phyloP scores from a whole-genome alignment of 2,888 invertebrate genomes.

The Diarsia rubi region DNA sequence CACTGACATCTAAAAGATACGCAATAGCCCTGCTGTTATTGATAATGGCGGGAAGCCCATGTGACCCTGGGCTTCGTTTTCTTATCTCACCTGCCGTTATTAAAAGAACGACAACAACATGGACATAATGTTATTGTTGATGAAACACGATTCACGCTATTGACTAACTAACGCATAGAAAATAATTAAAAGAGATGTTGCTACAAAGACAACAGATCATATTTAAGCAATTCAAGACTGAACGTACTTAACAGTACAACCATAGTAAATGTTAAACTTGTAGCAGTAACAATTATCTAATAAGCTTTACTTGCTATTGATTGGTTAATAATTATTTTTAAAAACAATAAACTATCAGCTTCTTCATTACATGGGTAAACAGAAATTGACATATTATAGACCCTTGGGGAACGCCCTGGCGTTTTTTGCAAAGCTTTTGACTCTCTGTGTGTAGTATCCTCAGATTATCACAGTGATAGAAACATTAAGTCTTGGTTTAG shows the following conservation, averaged over 20 bases:
- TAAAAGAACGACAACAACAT: neutral
- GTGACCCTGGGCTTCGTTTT: neutral
- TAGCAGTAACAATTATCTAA: neutral
- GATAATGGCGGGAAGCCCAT: neutral
- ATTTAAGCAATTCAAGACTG: constrained; percentile 8
- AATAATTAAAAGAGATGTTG: constrained; percentile 5
- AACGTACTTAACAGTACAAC: constrained; percentile 10
- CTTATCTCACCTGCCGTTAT: neutral
- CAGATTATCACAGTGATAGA: too few relatives aligned
- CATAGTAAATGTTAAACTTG: neutral
- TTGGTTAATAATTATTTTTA: neutral
- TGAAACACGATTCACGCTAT: constrained; percentile 5
- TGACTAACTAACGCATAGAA: neutral
- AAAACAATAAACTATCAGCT: neutral
- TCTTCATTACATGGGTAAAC: neutral
- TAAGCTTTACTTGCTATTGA: neutral
- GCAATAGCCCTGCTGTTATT: too few relatives aligned
- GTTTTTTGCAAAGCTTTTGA: constrained; percentile 39
- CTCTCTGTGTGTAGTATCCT: neutral
- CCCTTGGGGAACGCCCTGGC: constrained; percentile 18
- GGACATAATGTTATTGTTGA: constrained; percentile 24
- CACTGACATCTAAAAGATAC: too few relatives aligned
- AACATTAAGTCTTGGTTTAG: too few relatives aligned
- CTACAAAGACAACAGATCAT: constrained; percentile 2
- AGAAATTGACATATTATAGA: neutral